These are phyloP conservation scores for Ctenosaura bakeri DNA, from an alignment of 2,797 vertebrate genomes.

Conservation along the genomic window DNA sequence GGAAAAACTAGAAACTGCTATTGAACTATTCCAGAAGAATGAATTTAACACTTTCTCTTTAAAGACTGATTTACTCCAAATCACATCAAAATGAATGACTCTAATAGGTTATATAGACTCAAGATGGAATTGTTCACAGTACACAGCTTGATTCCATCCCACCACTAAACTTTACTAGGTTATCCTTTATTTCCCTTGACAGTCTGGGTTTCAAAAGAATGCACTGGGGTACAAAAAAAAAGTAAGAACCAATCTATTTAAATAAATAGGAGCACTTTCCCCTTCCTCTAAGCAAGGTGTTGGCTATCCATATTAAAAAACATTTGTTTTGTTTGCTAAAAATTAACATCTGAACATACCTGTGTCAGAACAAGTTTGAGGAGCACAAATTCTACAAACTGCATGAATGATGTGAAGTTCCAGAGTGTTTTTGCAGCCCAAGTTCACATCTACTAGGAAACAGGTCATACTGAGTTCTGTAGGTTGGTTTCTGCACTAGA, in stretches of 20 bases:
- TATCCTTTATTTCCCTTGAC: not conserved
- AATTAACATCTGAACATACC: not conserved
- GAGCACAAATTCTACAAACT: constrained; percentile 20
- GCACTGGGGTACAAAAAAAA: not conserved
- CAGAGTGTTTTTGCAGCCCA: not conserved
- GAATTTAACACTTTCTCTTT: not conserved
- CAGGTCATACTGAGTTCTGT: not conserved
- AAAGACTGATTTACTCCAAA: not conserved
- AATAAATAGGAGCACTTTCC: not conserved
- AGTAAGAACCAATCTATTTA: not conserved
- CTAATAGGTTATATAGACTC: not conserved
- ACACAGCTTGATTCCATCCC: not conserved
- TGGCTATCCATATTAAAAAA: not conserved
- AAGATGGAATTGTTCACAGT: not conserved
- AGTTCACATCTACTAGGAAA: not conserved
- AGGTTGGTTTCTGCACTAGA: no score
- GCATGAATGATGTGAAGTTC: not conserved
- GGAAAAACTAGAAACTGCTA: not conserved
- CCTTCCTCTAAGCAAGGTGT: not conserved
- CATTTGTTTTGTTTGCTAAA: not conserved
- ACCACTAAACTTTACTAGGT: not conserved
- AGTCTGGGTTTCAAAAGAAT: not conserved
- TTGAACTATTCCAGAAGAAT: not conserved
- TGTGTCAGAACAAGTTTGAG: not conserved
- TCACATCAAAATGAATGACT: not conserved